Conservation (phyloP, 2,888 invertebrate genomes). For the Nasonovia ribisnigri region DNA sequence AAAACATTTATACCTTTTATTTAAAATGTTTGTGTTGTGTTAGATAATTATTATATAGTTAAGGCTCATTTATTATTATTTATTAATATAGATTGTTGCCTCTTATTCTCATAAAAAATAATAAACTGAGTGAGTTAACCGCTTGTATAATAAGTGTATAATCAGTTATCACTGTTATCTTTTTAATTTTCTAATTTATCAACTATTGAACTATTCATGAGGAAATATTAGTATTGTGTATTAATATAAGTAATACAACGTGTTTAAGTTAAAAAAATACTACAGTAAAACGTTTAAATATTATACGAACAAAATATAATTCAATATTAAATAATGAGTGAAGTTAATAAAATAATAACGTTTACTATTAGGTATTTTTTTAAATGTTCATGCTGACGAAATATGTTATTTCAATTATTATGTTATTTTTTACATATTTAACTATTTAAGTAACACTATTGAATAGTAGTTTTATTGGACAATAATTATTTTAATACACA, state of each 20-base stretch:
- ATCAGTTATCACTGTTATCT: background rate
- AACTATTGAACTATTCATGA: background rate
- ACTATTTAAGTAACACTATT: background rate
- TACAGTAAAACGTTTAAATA: background rate
- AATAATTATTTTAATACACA: background rate
- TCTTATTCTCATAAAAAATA: background rate
- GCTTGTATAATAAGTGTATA: background rate
- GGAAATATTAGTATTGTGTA: background rate
- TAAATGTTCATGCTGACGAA: background rate
- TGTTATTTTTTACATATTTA: background rate
- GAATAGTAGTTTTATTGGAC: background rate
- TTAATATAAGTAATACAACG: background rate
- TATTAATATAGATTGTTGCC: background rate
- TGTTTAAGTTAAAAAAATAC: background rate
- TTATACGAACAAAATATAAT: background rate
- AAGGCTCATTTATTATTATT: background rate
- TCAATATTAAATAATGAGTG: background rate
- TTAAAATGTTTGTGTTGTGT: background rate
- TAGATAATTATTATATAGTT: constrained; percentile 11
- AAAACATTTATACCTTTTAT: constrained; percentile 4
- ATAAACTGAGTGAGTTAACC: background rate
- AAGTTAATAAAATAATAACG: background rate
- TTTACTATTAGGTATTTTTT: background rate
- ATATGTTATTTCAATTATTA: background rate
- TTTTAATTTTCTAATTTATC: constrained; percentile 1